Conservation (phyloP, 2,888 invertebrate species). For the Deilephila porcellus region DNA sequence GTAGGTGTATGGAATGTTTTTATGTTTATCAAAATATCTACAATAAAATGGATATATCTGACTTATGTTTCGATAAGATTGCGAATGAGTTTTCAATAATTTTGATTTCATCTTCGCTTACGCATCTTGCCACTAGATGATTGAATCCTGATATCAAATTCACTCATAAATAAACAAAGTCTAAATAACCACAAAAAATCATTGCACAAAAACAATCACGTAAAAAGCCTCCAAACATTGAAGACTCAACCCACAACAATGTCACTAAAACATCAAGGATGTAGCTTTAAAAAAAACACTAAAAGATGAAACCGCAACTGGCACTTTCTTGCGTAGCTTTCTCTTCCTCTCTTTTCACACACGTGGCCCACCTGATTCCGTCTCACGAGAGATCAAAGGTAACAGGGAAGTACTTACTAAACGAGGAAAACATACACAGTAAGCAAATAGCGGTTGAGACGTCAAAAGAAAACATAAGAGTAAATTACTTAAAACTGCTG, state of each 20-base stretch:
- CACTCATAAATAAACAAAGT: no score
- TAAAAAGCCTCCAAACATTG: background rate
- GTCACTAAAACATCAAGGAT: background rate
- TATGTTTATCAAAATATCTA: background rate
- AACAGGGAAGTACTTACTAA: conserved; percentile 37
- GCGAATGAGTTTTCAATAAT: no score
- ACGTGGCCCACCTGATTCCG: conserved; percentile 34
- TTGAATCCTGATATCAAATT: no score
- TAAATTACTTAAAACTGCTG: conserved; percentile 30
- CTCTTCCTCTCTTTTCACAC: background rate
- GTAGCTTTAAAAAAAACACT: background rate
- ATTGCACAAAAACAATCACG: background rate
- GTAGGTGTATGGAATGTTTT: background rate
- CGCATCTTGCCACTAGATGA: no score
- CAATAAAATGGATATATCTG: background rate
- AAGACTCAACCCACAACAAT: background rate
- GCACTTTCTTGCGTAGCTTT: background rate
- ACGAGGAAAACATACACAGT: conserved; percentile 44
- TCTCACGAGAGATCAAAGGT: conserved; percentile 41
- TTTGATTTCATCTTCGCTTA: no score
- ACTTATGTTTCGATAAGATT: no score
- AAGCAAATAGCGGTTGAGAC: conserved; percentile 46
- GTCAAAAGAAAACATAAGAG: conserved; percentile 45
- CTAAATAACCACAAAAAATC: background rate
- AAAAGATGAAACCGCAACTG: background rate